These are phyloP conservation scores for Bos indicus DNA, from an alignment of 2,113 vertebrate species.

Conservation along the genomic window DNA sequence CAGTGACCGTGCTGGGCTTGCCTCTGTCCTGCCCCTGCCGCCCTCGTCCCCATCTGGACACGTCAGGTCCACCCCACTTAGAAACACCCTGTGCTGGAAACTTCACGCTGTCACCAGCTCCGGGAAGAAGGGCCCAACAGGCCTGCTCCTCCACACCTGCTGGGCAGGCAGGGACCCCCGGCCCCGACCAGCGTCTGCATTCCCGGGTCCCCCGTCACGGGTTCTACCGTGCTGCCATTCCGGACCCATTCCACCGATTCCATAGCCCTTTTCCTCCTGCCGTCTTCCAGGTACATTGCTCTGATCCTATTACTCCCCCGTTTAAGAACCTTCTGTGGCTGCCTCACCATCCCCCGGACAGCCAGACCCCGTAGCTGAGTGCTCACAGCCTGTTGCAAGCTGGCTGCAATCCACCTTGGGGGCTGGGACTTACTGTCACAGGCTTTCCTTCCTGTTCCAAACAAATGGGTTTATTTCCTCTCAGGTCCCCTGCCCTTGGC, in stretches of 20 bases:
- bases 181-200: accelerated
- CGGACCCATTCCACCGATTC: accelerated
- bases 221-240: too few relatives aligned
- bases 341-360: not conserved
- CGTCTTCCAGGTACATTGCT: accelerated
- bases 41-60: too few relatives aligned
- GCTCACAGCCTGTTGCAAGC: not conserved
- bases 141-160: not conserved
- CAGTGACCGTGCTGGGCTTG: accelerated
- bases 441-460: not conserved
- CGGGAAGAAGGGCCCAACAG: not conserved
- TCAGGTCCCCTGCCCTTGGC: not conserved
- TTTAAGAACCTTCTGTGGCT: not conserved
- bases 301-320: accelerated
- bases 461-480: not conserved
- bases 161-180: accelerated
- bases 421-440: accelerated
- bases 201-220: accelerated
- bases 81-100: not conserved
- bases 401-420: not conserved
- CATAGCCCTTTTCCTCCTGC: not conserved
- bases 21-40: not conserved
- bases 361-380: not conserved
- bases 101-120: not conserved
- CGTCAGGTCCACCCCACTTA: accelerated